Evolutionary conservation across 2,797 vertebrate genomes (phyloP).

Genomic region (Pelodytes ibericus): DNA sequence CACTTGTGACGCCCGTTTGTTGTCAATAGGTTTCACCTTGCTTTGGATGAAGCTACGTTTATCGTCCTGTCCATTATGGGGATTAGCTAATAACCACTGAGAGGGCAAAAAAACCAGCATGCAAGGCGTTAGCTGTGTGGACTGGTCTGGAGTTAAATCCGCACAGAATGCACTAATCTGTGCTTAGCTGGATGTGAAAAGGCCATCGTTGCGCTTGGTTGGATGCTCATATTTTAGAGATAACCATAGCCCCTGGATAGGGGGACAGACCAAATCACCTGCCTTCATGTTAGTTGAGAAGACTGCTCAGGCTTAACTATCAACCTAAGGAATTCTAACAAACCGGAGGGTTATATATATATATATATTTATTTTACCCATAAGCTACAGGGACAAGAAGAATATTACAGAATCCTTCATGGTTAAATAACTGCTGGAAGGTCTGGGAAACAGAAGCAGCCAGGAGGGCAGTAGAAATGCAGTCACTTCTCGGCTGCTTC

Average conservation of each 20-base stretch:
- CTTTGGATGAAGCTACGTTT: no score
- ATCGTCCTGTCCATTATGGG: no score
- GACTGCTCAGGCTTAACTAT: background rate
- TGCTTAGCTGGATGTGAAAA: background rate
- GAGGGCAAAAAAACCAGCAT: no score
- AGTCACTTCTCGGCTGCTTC: background rate
- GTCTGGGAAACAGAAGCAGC: conserved; percentile 2
- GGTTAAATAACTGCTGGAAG: conserved; percentile 5
- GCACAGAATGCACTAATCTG: background rate
- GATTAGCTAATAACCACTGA: no score
- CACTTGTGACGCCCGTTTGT: no score
- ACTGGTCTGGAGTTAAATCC: no score
- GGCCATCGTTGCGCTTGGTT: background rate
- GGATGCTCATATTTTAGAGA: background rate
- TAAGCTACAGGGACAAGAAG: background rate
- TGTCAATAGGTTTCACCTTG: no score
- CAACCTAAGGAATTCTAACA: background rate
- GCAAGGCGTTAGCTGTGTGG: no score
- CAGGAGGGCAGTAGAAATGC: background rate
- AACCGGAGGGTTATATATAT: no score
- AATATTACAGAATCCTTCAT: conserved; percentile 8
- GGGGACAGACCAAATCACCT: background rate
- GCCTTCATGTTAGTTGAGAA: background rate
- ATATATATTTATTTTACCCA: background rate
- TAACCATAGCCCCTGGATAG: background rate